These are phyloP conservation scores for Chlamydotis undulata DNA, from an alignment of 2,113 vertebrate genomes.

Conservation along the genomic window DNA sequence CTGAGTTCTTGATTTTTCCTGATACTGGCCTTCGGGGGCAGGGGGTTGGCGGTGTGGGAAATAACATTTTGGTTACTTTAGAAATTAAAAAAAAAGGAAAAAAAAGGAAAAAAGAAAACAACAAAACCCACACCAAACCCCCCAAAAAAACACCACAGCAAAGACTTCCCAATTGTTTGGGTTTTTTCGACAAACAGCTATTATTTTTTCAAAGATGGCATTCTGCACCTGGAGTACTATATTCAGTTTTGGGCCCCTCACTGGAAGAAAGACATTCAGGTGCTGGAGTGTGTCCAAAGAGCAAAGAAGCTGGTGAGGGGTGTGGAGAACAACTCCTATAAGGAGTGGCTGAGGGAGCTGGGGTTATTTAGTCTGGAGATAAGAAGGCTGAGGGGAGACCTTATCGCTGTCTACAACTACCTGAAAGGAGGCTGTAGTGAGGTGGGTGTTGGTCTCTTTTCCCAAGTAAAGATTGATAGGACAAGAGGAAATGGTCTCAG, in stretches of 20 bases:
- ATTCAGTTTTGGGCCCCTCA: not conserved
- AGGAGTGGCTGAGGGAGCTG: not conserved
- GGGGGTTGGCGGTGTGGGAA: not conserved
- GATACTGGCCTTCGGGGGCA: not conserved
- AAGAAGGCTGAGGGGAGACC: not conserved
- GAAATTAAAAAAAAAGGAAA: not conserved
- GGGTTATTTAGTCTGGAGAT: not conserved
- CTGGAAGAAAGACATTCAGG: no score
- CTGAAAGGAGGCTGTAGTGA: not conserved
- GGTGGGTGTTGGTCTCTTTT: not conserved
- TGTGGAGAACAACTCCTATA: not conserved
- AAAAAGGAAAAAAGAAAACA: no score
- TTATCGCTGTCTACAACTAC: no score
- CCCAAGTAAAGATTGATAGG: not conserved
- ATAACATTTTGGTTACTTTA: not conserved
- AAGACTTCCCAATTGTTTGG: not conserved
- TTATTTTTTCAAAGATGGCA: not conserved
- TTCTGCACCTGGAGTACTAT: fast-evolving
- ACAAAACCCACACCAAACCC: no score
- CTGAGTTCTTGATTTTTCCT: not conserved
- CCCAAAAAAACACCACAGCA: not conserved
- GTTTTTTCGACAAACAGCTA: not conserved
- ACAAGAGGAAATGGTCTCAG: not conserved
- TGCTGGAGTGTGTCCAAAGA: not conserved
- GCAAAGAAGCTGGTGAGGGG: not conserved